Evolutionary conservation across 2,797 vertebrate species (phyloP).

Genomic region (Emys orbicularis): DNA sequence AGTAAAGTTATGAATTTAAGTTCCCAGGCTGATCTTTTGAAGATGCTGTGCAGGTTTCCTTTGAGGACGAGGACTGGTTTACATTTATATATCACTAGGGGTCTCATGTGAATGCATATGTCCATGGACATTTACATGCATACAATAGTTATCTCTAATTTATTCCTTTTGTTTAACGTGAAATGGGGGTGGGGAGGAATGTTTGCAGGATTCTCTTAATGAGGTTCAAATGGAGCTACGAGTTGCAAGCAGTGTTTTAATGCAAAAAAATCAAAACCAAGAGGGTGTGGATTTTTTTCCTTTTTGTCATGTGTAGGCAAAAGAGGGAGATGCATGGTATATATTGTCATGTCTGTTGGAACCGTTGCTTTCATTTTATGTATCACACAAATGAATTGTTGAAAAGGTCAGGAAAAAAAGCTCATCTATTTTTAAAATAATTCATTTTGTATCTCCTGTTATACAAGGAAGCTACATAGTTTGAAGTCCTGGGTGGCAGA

Average conservation of each 20-base stretch:
- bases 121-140: background rate
- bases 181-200: background rate
- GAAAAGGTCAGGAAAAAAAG: slow-evolving; percentile 20
- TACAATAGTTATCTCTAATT: background rate
- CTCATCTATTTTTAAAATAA: slow-evolving; percentile 15
- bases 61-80: background rate
- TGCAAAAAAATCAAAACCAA: background rate
- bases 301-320: background rate
- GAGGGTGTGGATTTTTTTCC: slow-evolving; percentile 37
- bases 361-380: slow-evolving; percentile 58
- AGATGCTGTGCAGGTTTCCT: background rate
- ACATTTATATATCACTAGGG: background rate
- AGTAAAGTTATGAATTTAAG: background rate
- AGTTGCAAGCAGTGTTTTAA: slow-evolving; percentile 11
- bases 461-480: background rate
- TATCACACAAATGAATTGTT: slow-evolving; percentile 44
- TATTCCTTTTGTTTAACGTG: slow-evolving; percentile 22
- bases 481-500: slow-evolving; percentile 10
- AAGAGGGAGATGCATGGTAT: slow-evolving; percentile 63
- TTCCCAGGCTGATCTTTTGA: background rate
- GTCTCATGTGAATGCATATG: background rate
- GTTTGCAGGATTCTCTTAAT: slow-evolving; percentile 32
- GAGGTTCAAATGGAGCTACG: slow-evolving; percentile 43
- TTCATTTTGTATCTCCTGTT: slow-evolving; percentile 11
- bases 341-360: slow-evolving; percentile 70